Evolutionary conservation across 2,888 invertebrate species (phyloP), one percentile per base, ranked within the genome.

Genomic region (Synergus gifuensis): DNA sequence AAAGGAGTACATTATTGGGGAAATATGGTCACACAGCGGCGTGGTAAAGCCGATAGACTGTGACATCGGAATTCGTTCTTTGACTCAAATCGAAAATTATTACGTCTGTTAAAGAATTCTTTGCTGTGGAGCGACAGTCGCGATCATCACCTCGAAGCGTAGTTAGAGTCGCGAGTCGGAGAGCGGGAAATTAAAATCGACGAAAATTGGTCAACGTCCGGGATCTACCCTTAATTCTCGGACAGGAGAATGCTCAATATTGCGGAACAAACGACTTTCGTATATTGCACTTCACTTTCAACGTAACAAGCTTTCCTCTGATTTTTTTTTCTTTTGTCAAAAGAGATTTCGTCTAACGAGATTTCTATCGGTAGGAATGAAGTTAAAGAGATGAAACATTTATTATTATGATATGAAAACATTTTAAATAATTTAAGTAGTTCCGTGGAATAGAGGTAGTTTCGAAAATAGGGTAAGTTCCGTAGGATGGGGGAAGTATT

Each of bases 51-150:
- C 87, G 87, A 88, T 89, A 81, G 83, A 83, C 83, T 62, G 66
- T 78, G 79, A 84, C 84, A 81, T 81, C 81, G 81, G 81, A 86
- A 82, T 84, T 84, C 82, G 86, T 88, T 87, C 87, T 87, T 89
- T 86, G 85, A 86, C 86, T 87, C 85, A 85, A 87, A 84, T 77
- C 36, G 84, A 87, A 89, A 89, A 91, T 91, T 89, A 89, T 88
- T 83, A 87, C 85, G 89, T 90, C 89, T 82, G 88, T 90, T 85
- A 81, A 66, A 64, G 18, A 66, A 16, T 64, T 64, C 40, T 16
- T 64, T 40, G 8, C 16, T 40, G 16, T 7, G 8, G 40, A 28
- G 9, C 40, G 64, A 64, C 40, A 64, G n/a, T 64, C 40, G n/a
- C 49, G 46, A 73, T 12, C 4, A 54, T n/a, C 40, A 64, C 36